Evolutionary conservation across 1,140 invertebrate genomes (phyloP), one percentile per base, ranked within the genome.

Genomic region (Rhopalosiphum maidis): DNA sequence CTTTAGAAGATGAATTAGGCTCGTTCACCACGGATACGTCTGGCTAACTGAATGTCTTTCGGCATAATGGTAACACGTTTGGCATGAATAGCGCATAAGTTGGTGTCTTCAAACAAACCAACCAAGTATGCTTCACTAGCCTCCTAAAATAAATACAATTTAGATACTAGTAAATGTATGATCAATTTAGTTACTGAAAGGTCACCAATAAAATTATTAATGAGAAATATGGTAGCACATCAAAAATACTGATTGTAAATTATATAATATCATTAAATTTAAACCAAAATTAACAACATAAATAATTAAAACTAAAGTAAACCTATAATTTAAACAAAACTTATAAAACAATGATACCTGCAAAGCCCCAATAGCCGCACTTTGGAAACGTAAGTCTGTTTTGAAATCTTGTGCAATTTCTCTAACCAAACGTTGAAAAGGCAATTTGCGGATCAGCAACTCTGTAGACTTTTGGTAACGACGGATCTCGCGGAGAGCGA

Each of bases 41-140:
- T 96, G 86, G 98, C 98, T 94, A 98, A 95, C 95, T 99, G 98
- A 95, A 99, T 99, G 95, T 99, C 98, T 96, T 99, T 99, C 92
- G 98, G 98, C 98, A 99, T 99, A 95, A 99, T 99, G 94, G 98
- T 99, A 54, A 99, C 98, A 95, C 98, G 60, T 68, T 68, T 68
- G 60, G 60, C 60, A 4, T 68, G 60, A 3, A 68, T 68, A n/a
- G 60, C 60, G 97, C 98, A 98, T 96, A 98, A 96, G 95, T 99
- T 98, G 94, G 98, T 98, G 95, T 98, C 98, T 96, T 99, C 98
- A 95, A 99, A 99, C 23, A 99, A 96, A 94, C 98, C 98, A 86
- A 99, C 98, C 51, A 99, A 95, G 95, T 98, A 99, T 22, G 98
- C 98, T 96, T 99, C 98, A 94, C 97, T 97, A n/a, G 98, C 98